These are phyloP conservation scores for Helleia helle DNA, from an alignment of 2,888 invertebrate species.

Conservation along the genomic window DNA sequence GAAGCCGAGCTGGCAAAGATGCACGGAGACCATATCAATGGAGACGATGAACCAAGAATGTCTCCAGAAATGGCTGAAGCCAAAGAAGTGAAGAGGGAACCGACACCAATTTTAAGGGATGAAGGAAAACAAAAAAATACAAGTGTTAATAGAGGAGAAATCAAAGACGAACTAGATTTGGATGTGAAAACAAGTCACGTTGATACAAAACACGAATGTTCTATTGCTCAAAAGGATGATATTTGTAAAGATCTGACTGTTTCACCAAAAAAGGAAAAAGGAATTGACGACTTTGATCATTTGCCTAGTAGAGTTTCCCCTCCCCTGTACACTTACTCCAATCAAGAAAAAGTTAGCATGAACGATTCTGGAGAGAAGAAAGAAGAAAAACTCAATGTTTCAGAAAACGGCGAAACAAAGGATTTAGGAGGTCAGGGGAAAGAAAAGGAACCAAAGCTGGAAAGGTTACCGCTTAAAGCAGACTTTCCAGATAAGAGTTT, in stretches of 20 bases:
- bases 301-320: conserved; percentile 81
- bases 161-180: conserved; percentile 19
- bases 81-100: conserved; percentile 42
- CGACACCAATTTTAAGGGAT: conserved; percentile 38
- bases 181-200: conserved; percentile 18
- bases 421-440: conserved; percentile 24
- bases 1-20: conserved; percentile 82
- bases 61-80: conserved; percentile 25
- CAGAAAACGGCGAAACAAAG: conserved; percentile 43
- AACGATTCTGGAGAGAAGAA: conserved; percentile 43
- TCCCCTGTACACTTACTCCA: conserved; percentile 85
- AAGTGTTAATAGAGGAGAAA: conserved; percentile 19
- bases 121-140: conserved; percentile 24
- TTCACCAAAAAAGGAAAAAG: conserved; percentile 34
- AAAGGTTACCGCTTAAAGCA: conserved; percentile 55
- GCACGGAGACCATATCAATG: conserved; percentile 64
- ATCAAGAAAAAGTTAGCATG: conserved; percentile 76
- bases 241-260: conserved; percentile 16
- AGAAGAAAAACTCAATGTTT: conserved; percentile 25
- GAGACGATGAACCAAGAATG: conserved; percentile 39
- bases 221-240: conserved; percentile 24
- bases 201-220: conserved; percentile 23
- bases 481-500: conserved; percentile 75
- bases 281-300: conserved; percentile 70
- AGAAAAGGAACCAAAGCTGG: conserved; percentile 36